phyloP scores from a whole-genome alignment of 2,888 invertebrate genomes.

The Odontomyia ornata region DNA sequence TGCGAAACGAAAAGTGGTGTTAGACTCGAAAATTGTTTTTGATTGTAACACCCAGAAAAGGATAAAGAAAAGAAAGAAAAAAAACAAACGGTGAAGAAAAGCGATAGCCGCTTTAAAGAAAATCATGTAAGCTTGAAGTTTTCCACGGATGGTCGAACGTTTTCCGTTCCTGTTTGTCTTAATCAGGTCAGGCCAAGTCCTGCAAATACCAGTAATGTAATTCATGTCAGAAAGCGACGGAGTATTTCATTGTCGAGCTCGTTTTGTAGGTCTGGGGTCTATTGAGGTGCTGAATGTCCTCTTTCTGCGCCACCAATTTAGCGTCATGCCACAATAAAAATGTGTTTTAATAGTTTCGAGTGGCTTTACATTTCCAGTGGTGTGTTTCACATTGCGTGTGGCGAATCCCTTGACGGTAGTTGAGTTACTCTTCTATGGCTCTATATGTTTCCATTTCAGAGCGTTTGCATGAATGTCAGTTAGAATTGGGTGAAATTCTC shows the following conservation, averaged over 20 bases:
- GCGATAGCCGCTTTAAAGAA: conserved; percentile 6
- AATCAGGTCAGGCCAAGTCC: conserved; percentile 39
- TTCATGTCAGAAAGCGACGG: conserved; percentile 22
- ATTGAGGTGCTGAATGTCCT: conserved; percentile 1
- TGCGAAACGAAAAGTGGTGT: not conserved
- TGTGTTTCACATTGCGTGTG: conserved; percentile 12
- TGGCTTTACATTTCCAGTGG: conserved; percentile 9
- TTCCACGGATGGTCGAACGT: conserved; percentile 14
- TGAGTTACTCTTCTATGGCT: not conserved
- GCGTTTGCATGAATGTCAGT: not conserved
- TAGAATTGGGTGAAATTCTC: conserved; percentile 27
- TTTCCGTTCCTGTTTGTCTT: conserved; percentile 1
- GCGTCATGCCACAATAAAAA: conserved; percentile 32
- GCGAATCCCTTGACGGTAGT: conserved; percentile 21
- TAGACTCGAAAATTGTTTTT: too few species aligned
- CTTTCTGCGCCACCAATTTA: conserved; percentile 21
- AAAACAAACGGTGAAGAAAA: not conserved
- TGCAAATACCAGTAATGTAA: conserved; percentile 16
- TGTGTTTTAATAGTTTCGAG: conserved; percentile 31
- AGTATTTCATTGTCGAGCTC: not conserved
- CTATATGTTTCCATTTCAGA: too few species aligned
- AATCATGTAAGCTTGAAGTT: conserved; percentile 29
- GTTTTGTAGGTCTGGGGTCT: not conserved
- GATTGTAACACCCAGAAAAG: not conserved
- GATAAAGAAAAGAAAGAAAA: not conserved